Conservation (phyloP, 2,888 invertebrate genomes). For the Andrena hattorfiana region DNA sequence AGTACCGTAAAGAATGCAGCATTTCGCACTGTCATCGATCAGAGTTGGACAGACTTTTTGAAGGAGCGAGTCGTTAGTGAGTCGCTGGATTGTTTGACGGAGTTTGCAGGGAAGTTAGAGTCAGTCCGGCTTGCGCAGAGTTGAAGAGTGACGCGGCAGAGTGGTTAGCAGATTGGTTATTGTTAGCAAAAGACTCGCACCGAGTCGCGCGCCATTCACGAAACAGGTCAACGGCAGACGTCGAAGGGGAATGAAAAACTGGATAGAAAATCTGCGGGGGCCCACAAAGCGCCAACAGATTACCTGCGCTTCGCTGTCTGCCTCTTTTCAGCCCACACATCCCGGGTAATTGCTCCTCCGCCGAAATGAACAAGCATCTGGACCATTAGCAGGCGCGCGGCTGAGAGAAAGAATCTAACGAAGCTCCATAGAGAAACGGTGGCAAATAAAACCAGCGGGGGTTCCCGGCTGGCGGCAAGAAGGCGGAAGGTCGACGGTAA, state of each 20-base stretch:
- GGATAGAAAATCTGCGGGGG: neutral
- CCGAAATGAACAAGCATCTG: constrained; percentile 3
- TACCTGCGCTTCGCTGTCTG: neutral
- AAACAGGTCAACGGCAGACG: neutral
- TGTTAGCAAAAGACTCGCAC: neutral
- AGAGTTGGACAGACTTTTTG: neutral
- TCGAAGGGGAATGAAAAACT: neutral
- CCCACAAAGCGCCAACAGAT: neutral
- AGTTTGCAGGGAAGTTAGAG: neutral
- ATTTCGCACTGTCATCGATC: neutral
- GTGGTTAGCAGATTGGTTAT: neutral
- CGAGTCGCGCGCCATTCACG: neutral
- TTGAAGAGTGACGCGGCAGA: constrained; percentile 1
- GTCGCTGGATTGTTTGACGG: neutral
- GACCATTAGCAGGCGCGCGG: neutral
- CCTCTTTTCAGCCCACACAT: neutral
- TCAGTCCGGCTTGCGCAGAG: neutral
- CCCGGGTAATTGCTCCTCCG: constrained; percentile 23
- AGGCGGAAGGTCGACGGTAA: constrained; percentile 48
- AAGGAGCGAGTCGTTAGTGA: neutral
- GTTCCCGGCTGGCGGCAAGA: constrained; percentile 11
- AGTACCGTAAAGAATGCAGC: no score
- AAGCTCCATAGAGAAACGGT: constrained; percentile 4
- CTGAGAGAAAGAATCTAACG: constrained; percentile 37
- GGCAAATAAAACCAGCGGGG: constrained; percentile 30